Base-by-base conservation (phyloP, 1,140 invertebrate genomes). In the Coptotermes formosanus region DNA sequence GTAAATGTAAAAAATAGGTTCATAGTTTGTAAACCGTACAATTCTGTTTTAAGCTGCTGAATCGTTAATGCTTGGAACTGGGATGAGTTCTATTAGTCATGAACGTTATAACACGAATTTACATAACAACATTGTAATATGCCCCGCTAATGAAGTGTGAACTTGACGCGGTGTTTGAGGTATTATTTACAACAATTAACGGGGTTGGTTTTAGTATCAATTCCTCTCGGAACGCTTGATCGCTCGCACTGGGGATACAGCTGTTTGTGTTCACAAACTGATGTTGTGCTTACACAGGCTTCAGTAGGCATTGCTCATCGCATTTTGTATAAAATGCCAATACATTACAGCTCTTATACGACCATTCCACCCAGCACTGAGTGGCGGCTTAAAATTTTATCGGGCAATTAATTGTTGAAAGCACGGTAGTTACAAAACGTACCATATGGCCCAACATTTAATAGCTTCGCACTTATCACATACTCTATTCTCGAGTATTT, bases 171-270 rank as follows among this genome's bases (percentile, higher is more conserved):
- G 64, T 75, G 64, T 75, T 75, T 75, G 64, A 25, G 64, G 64
- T 75, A 75, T 75, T 30, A 75, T 75, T 75, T 75, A 75, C 64
- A 30, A 75, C 64, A 75, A 75, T 75, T 75, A 75, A 75, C 64
- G 64, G 64, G 64, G 25, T 75, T 75, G 64, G 64, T n/a, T 75
- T 30, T 75, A 75, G 64, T 75, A 30, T 75, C 64, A 75, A 75
- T 75, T n/a, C 64, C 64, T 75, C 64, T 75, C 64, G 25, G 64
- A 30, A 75, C 64, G 64, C 25, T 30, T 75, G 64, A 75, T 75
- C 64, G 64, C 64, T 30, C 64, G 7, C 64, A n/a, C 25, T 75
- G 64, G 64, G 64, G 25, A 30, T 7, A 30, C 64, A 75, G 64
- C 64, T 75, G 64, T 8, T 14, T 25, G 64, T 14, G 8, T 75